Evolutionary conservation across 2,113 vertebrate species (phyloP).

Genomic region (Microcebus ravelobensis): DNA sequence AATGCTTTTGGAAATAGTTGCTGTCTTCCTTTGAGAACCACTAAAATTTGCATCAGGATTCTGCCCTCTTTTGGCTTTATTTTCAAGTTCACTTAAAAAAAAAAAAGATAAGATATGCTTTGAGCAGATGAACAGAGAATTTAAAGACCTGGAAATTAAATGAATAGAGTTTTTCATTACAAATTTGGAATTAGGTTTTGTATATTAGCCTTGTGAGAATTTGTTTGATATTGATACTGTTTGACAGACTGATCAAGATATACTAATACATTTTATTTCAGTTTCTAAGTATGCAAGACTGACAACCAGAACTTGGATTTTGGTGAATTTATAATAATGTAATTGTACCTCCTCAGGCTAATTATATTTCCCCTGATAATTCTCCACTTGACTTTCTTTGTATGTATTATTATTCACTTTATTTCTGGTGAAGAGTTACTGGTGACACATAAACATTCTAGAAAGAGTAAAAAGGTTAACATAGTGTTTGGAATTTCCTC

Average conservation of each 20-base stretch:
- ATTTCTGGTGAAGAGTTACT: not conserved
- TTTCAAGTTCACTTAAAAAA: not conserved
- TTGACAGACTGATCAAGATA: not conserved
- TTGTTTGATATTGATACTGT: not conserved
- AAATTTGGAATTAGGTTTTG: not conserved
- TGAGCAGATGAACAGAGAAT: not conserved
- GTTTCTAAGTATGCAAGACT: not conserved
- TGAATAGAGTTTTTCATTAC: not conserved
- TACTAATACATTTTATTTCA: not conserved
- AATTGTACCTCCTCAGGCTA: not conserved
- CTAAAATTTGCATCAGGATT: not conserved
- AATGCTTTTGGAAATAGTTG: not conserved
- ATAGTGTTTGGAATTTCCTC: not conserved
- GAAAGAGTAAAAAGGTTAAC: not conserved
- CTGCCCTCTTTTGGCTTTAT: not conserved
- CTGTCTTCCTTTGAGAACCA: not conserved
- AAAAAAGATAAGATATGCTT: not conserved
- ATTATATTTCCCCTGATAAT: not conserved
- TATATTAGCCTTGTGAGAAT: not conserved
- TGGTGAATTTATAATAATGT: not conserved
- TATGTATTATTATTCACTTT: conserved; percentile 20
- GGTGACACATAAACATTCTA: not conserved
- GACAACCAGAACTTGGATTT: not conserved
- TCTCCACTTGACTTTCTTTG: not conserved
- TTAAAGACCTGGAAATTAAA: conserved; percentile 15